Base-by-base conservation (phyloP, 2,888 invertebrate species). In the Branchipolynoe longqiensis region DNA sequence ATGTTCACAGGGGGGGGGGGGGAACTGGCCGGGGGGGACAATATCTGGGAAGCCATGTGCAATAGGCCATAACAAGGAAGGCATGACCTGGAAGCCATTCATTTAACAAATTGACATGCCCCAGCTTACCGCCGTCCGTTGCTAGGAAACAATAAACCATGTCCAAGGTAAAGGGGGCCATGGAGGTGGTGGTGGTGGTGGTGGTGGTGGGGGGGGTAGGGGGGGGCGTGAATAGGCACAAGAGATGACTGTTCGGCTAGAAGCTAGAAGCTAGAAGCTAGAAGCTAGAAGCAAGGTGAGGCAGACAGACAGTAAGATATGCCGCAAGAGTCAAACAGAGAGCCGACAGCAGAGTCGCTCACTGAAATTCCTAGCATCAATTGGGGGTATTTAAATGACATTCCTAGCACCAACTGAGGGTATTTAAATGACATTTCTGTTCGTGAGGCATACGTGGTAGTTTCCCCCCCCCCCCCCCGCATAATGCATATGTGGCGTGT, bases 71-170 rank as follows among this genome's bases (percentile, higher is more conserved):
- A n/a, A n/a, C n/a, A n/a, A n/a, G 62, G 14, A 12, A 33, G 14
- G 36, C 22, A 33, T 33, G 36, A 18, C 36, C 12, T 18, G 69
- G 69, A 69, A 69, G 36, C 69, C 69, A 69, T 69, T 38, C 69
- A 69, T 69, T 69, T 36, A n/a, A 4, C 22, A 31, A 33, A 36
- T 69, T 33, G 69, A 14, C 36, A 38, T 22, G 18, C 69, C 69
- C 69, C 64, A 69, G 69, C 69, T 69, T 69, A 69, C 69, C 36
- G 33, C 69, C 69, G 4, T 14, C 69, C 69, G 69, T 69, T 69
- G 69, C 69, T 69, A 69, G 69, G 69, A 33, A 69, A 69, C 69
- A 18, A 69, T 38, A 69, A 69, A 69, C 69, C 38, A 69, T 69
- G 69, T 69, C 69, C 69, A 12, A 69, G 69, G 36, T 18, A 8